phyloP scores from a whole-genome alignment of 2,888 invertebrate genomes.

The Thera britannica region DNA sequence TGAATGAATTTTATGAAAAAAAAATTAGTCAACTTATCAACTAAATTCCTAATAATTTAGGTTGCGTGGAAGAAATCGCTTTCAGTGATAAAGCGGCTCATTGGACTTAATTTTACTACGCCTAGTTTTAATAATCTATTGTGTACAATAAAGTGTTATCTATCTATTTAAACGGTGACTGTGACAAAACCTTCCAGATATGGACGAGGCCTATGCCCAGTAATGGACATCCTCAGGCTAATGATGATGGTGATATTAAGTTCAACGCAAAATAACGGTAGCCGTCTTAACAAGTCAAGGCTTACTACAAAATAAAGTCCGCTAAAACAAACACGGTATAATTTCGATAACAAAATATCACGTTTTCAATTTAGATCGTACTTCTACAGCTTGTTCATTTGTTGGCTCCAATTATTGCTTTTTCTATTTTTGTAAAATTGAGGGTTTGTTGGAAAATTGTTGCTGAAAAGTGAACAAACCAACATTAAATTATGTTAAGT shows the following conservation, averaged over 20 bases:
- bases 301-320: constrained; percentile 34
- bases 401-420: constrained; percentile 47
- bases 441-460: not conserved
- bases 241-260: not conserved
- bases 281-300: not conserved
- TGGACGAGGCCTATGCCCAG: too few relatives aligned
- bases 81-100: too few relatives aligned
- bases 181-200: too few relatives aligned
- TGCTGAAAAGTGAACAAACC: not conserved
- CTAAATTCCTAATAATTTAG: too few relatives aligned
- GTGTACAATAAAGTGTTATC: too few relatives aligned
- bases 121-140: too few relatives aligned
- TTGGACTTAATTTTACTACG: too few relatives aligned
- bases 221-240: too few relatives aligned
- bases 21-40: too few relatives aligned
- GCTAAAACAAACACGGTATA: constrained; percentile 41
- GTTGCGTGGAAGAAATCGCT: too few relatives aligned
- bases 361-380: constrained; percentile 57
- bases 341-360: constrained; percentile 48
- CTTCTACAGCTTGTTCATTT: constrained; percentile 42
- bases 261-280: not conserved
- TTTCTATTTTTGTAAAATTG: constrained; percentile 32
- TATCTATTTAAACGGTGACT: too few relatives aligned
- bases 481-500: not conserved
- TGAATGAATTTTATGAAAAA: too few relatives aligned